Base-by-base conservation (phyloP, 1,140 invertebrate species). In the Scaptomyza hsui region DNA sequence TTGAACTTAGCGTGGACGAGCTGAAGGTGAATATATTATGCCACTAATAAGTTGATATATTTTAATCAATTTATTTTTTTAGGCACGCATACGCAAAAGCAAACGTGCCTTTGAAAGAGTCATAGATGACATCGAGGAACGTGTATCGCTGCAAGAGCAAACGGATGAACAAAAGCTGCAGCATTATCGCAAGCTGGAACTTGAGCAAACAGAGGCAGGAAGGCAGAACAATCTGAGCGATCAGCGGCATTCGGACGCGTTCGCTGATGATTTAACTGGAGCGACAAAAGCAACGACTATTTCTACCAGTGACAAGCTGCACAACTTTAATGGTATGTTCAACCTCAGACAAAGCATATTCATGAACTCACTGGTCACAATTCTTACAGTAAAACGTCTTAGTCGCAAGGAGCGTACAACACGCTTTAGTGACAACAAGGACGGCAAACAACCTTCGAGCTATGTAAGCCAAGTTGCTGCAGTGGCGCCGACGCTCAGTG, bases 381-480 rank as follows among this genome's bases (percentile, higher is more conserved):
- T 16, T 41, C 1, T 32, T 48, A 12, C n/a, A 80, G 85, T 86
- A 9, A 91, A 91, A 67, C 75, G 90, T 0, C 69, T 67, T 4
- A 90, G 78, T 15, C 83, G 83, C 4, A 90, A 79, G 44, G 90
- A 91, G 48, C 73, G 90, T 1, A 90, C 85, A 4, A 90, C 90
- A 0, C 83, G 90, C 9, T 91, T 91, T 19, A 91, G 90, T 57
- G 90, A 91, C 70, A 90, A 90, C 19, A 90, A 91, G 48, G 90
- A 91, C 15, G 72, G 78, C 10, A 91, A 89, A 62, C 67, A 65
- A n/a, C 29, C 41, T 4, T 72, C 53, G 7, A 75, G 51, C n/a
- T 90, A 72, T 53, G 72, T 89, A 0, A 74, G 72, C 24, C 81
- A 90, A 41, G 74, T 90, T 32, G 70, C 76, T 32, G 64, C 64